Evolutionary conservation across 2,113 vertebrate genomes (phyloP), one percentile per base, ranked within the genome.

Genomic region (Damaliscus lunatus): DNA sequence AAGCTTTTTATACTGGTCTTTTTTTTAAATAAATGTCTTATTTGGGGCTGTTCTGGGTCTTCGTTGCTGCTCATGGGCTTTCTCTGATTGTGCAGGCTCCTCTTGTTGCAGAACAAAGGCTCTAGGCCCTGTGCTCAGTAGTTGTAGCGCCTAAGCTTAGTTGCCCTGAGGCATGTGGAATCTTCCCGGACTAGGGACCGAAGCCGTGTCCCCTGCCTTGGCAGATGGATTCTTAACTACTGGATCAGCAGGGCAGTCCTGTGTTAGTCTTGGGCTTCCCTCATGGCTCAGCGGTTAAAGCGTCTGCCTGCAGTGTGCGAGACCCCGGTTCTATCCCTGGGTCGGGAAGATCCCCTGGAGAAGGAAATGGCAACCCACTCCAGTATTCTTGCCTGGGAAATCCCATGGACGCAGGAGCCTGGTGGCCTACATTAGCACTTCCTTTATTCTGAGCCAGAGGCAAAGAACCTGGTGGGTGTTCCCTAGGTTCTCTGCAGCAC

Each of bases 181-280:
- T 43, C 71, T 27, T 43, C 71, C 36, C 3, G 0, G 40, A 27
- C 36, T 27, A 27, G 36, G 36, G 71, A 43, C 23, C 0, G 6
- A 3, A 43, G 23, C 71, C 71, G 4, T 43, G 71, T 77, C 1
- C 36, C 36, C 71, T 74, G 36, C 23, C 36, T 27, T 77, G 71
- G 36, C 71, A 77, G 71, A 3, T 27, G 36, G 5, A 74, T 23
- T 74, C 67, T 40, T 40, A 13, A 77, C 36, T 25, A 7, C 21
- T 43, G 36, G 36, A 77, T 43, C 71, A 77, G 23, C 36, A 77
- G 12, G 36, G 36, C 11, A 77, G 71, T 77, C 71, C 36, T 27
- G 1, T 12, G 6, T 33, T 64, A 60, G 17, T 84, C 55, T 55
- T 43, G 43, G 43, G 6, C 43, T 43, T 43, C 43, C 43, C 43